Evolutionary conservation across 2,888 invertebrate species (phyloP), one percentile per base, ranked within the genome.

Genomic region (Stenotaenia linearis): DNA sequence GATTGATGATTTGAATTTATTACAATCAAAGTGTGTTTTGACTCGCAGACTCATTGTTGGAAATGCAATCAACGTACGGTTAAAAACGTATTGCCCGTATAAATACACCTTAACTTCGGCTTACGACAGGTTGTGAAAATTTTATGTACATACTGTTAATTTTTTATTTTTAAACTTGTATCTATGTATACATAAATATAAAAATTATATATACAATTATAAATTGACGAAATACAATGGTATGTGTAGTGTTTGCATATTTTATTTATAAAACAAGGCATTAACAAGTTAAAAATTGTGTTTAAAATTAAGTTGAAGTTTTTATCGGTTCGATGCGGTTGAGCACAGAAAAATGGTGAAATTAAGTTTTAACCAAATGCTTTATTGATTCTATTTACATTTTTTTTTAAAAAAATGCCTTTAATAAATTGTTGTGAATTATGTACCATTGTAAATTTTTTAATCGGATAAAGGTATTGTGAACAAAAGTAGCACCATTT

Each of bases 161-260:
- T 74, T 74, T 25, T 25, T 69, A n/a, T 74, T 74, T 74, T n/a
- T 25, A 74, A 74, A 74, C 15, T 18, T 74, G 32, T 74, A 74
- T 74, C n/a, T 32, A 74, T 74, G 32, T 74, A 74, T 74, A 74
- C 75, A 74, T 23, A 74, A 25, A 23, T 18, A 74, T 74, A 74
- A 32, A 32, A 6, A 25, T 32, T 25, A 7, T 74, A 74, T 74
- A 74, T 74, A 25, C 25, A 25, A 74, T 74, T 25, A 74, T 28
- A 25, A 74, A 74, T n/a, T 23, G 28, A 28, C 18, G 23, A 4
- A 74, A 74, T n/a, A 23, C 75, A 23, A 69, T 32, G 25, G 18
- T n/a, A 18, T 18, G 18, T n/a, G 7, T 2, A 18, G 7, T 50
- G 15, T 18, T 18, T 18, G 7, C 50, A 15, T 15, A n/a, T 50